Percentiles rank a stretch among this genome's conserved stretches.
Conservation (phyloP, 2,113 vertebrate species). For the Notarius quadriscutis region DNA sequence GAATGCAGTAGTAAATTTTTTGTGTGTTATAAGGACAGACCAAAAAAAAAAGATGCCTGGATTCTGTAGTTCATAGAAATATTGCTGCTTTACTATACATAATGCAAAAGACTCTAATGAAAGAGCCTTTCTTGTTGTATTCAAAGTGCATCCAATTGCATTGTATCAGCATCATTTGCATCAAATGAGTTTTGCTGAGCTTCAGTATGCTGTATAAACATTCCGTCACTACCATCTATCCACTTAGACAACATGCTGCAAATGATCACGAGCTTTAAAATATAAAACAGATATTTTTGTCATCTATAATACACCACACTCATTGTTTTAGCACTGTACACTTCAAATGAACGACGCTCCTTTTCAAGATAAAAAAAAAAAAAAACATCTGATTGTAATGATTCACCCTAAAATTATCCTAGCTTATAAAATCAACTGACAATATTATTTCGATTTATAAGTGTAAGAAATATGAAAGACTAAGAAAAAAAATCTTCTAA, state of each 20-base stretch:
- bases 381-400: not conserved
- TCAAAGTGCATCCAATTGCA: not conserved
- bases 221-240: not conserved
- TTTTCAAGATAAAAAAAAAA: not conserved
- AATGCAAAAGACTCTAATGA: not conserved
- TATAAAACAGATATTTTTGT: not conserved
- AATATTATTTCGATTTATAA: not conserved
- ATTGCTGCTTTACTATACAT: not conserved
- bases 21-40: not conserved
- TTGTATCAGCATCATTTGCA: not conserved
- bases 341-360: not conserved
- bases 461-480: not conserved
- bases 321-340: not conserved
- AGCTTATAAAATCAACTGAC: not conserved
- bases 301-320: not conserved
- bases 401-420: not conserved
- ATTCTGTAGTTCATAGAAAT: conserved; percentile 9
- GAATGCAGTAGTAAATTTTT: not conserved
- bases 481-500: not conserved
- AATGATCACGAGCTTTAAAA: not conserved
- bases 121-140: not conserved
- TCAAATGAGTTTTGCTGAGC: not conserved
- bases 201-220: not conserved
- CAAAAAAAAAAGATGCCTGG: not conserved
- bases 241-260: not conserved